Evolutionary conservation across 2,113 vertebrate genomes (phyloP).

Genomic region (Anas platyrhynchos): DNA sequence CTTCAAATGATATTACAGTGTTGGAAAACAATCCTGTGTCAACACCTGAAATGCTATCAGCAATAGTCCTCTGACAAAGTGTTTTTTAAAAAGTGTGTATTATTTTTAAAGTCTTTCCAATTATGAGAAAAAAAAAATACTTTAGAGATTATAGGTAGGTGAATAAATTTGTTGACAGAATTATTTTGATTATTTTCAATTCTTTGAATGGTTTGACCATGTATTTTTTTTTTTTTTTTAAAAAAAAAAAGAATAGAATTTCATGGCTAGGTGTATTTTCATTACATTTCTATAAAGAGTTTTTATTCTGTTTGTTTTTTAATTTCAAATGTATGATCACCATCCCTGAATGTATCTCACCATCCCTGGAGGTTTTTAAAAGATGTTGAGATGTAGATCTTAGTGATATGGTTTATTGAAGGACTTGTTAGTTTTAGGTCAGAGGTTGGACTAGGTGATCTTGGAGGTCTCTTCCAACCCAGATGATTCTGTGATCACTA

Average conservation of each 20-base stretch:
- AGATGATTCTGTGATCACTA: neutral
- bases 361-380: too few relatives aligned
- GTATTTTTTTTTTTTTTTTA: neutral
- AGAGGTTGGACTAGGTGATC: too few relatives aligned
- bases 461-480: too few relatives aligned
- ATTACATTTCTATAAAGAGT: fast-evolving
- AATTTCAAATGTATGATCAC: neutral
- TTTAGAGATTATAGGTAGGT: neutral
- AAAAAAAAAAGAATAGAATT: neutral
- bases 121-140: neutral
- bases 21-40: neutral
- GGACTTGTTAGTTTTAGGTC: too few relatives aligned
- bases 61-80: neutral
- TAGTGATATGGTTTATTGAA: too few relatives aligned
- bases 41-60: neutral
- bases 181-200: neutral
- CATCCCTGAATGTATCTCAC: too few relatives aligned
- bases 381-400: too few relatives aligned
- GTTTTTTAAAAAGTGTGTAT: neutral
- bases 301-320: neutral
- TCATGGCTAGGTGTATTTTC: neutral
- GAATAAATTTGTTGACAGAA: neutral
- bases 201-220: neutral
- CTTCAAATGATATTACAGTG: neutral
- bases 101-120: neutral